phyloP scores from a whole-genome alignment of 2,113 vertebrate genomes.

The Thalassarche chlororhynchos region DNA sequence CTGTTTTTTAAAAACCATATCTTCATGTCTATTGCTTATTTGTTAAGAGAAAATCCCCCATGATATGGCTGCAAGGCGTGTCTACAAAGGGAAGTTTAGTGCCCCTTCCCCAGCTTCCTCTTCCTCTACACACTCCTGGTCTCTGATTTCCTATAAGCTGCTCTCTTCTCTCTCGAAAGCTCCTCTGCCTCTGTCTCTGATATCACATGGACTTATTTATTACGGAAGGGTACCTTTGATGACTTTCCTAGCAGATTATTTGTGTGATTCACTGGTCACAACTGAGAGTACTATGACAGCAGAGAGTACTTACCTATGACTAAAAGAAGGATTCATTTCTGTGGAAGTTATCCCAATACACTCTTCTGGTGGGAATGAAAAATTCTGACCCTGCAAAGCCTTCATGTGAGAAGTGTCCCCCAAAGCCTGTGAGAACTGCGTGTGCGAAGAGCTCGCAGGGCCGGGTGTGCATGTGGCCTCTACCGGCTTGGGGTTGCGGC shows the following conservation, averaged over 20 bases:
- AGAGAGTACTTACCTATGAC: neutral
- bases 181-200: neutral
- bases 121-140: neutral
- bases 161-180: neutral
- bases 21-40: neutral
- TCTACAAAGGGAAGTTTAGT: neutral
- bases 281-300: neutral
- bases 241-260: neutral
- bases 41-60: neutral
- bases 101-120: neutral
- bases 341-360: neutral
- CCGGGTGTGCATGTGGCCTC: fast-evolving
- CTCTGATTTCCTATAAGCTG: neutral
- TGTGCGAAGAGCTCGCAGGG: fast-evolving
- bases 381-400: neutral
- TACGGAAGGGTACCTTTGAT: neutral
- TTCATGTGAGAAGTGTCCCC: neutral
- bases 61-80: fast-evolving
- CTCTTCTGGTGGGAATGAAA: neutral
- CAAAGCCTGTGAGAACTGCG: neutral
- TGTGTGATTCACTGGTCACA: neutral
- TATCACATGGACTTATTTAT: neutral
- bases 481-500: neutral
- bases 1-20: neutral
- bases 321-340: neutral